Conservation (phyloP, 1,140 invertebrate species). For the Zaprionus ornatus region DNA sequence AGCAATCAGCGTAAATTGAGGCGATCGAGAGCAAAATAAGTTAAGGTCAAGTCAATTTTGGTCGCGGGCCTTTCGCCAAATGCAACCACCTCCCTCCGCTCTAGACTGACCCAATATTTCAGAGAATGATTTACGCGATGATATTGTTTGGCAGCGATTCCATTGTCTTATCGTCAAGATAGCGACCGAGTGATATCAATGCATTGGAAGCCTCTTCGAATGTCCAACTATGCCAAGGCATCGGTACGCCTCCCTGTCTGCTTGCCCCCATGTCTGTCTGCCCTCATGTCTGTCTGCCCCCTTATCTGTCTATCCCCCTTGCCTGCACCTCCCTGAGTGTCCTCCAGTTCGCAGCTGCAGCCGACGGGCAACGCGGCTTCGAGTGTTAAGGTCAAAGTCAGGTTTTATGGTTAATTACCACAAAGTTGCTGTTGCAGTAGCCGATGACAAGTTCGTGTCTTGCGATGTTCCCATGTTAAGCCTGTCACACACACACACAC, state of each 20-base stretch:
- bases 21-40: conserved; percentile 44
- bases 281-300: not conserved
- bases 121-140: conserved; percentile 68
- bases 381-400: conserved; percentile 80
- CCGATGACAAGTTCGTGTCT: conserved; percentile 46
- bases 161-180: conserved; percentile 44
- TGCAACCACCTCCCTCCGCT: conserved; percentile 17
- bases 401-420: conserved; percentile 74
- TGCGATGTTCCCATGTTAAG: conserved; percentile 62
- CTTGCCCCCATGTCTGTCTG: not conserved
- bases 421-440: conserved; percentile 35
- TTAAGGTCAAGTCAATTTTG: conserved; percentile 66
- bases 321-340: not conserved
- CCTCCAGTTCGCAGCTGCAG: conserved; percentile 26
- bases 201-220: conserved; percentile 6
- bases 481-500: conserved; percentile 20
- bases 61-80: conserved; percentile 66
- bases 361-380: conserved; percentile 34
- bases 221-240: conserved; percentile 43
- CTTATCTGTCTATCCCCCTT: not conserved
- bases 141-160: conserved; percentile 45
- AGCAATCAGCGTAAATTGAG: conserved; percentile 70
- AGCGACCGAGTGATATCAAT: conserved; percentile 17
- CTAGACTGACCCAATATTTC: not conserved
- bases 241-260: not conserved